Evolutionary conservation across 2,888 invertebrate species (phyloP).

Genomic region (Aphelenchoides bicaudatus): DNA sequence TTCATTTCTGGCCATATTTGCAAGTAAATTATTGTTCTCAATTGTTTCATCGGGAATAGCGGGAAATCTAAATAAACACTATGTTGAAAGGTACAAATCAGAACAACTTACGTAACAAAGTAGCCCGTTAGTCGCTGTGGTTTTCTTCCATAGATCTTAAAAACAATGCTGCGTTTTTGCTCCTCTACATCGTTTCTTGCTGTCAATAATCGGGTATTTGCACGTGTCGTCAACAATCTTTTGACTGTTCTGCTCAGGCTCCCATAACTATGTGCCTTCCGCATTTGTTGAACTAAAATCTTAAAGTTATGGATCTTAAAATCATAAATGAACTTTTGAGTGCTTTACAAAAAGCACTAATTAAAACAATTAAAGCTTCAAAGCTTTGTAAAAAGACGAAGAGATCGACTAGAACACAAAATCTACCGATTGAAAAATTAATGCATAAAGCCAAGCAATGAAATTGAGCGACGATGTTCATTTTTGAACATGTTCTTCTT

Average conservation of each 20-base stretch:
- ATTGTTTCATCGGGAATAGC: slow-evolving; percentile 56
- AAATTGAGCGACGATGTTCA: too few relatives aligned
- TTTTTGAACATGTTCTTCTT: too few relatives aligned
- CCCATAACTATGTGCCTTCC: not conserved
- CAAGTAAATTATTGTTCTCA: slow-evolving; percentile 55
- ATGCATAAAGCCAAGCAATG: too few relatives aligned
- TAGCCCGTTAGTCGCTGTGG: slow-evolving; percentile 47
- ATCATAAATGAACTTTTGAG: too few relatives aligned
- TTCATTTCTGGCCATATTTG: slow-evolving; percentile 52
- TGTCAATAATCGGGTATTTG: too few relatives aligned
- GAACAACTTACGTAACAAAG: slow-evolving; percentile 45
- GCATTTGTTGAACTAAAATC: too few relatives aligned
- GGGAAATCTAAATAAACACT: slow-evolving; percentile 32
- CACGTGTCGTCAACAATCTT: not conserved
- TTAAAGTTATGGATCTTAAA: too few relatives aligned
- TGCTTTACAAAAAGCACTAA: not conserved
- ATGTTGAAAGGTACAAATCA: slow-evolving; percentile 2
- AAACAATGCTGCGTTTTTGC: slow-evolving; percentile 35
- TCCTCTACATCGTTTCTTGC: too few relatives aligned
- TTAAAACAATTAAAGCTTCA: not conserved
- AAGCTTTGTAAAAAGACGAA: not conserved
- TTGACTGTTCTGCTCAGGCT: not conserved
- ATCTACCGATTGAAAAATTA: slow-evolving; percentile 2
- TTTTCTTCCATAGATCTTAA: slow-evolving; percentile 52
- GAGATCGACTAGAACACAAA: not conserved